Base-by-base conservation (phyloP, 64 coral and sea anemone genomes). In the Pachyseris speciosa region DNA sequence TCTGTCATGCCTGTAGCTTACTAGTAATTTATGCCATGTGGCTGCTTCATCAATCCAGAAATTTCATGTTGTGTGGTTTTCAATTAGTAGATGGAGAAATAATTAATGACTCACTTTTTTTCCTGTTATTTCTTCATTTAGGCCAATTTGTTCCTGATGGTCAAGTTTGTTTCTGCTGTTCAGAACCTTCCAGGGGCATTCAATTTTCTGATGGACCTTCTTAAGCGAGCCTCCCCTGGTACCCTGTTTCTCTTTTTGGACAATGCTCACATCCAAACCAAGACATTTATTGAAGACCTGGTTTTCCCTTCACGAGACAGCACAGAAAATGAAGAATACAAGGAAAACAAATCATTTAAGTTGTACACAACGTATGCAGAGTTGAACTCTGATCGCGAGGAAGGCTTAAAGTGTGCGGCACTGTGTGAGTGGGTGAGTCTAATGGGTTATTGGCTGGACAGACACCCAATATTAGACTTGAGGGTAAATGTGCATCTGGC, bases 361-460 rank as follows among this genome's bases (percentile, higher is more conserved):
- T 39, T 99, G 28, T 95, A 99, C 81, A 99, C 97, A 39, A 95
- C 89, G 19, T 99, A 99, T 87, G 97, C 97, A 16, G 97, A 99
- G 57, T 88, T 99, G 3, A 95, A 99, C 36, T 92, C 97, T 17
- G 95, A 75, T 15, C 74, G 79, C 12, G 92, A 95, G 19, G 89
- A 88, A 9, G 92, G 83, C 55, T 49, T 98, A 45, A 89, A 90
- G 34, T 99, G 94, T 34, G 58, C 90, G 6, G 64, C 85, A 15
- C 16, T 99, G 39, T 95, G 85, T 83, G 97, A 99, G 40, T 95
- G 94, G 94, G 80, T 99, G 16, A 91, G 94, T 57, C 64, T 95
- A 22, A 95, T 99, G 29, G 90, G 75, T 66, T 93, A 85, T 28
- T 99, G 97, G 97, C 68, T 95, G 79, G 97, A 99, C 32, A 84